Evolutionary conservation across 2,888 invertebrate species (phyloP).

Genomic region (Amphipyra berbera): DNA sequence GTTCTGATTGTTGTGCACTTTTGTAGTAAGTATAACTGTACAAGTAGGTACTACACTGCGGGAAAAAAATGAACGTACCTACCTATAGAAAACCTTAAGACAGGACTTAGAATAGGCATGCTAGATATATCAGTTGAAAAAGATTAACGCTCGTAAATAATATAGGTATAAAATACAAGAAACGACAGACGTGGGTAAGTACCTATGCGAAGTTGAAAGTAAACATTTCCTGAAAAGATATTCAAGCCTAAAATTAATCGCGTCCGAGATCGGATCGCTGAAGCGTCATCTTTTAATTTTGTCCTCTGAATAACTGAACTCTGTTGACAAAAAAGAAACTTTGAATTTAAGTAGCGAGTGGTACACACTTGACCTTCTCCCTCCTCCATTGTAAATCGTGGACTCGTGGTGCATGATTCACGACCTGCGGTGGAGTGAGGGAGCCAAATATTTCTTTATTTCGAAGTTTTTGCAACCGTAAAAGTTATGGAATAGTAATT

Average conservation of each 20-base stretch:
- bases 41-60: too few species aligned
- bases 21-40: too few species aligned
- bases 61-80: too few species aligned
- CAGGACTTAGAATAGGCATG: too few species aligned
- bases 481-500: not conserved
- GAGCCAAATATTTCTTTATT: slow-evolving; percentile 29
- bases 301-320: slow-evolving; percentile 50
- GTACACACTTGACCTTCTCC: slow-evolving; percentile 47
- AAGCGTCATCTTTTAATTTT: slow-evolving; percentile 62
- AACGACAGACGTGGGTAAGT: too few species aligned
- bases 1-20: too few species aligned
- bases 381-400: slow-evolving; percentile 9
- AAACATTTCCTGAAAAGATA: not conserved
- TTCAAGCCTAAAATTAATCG: slow-evolving; percentile 19
- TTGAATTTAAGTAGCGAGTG: slow-evolving; percentile 38
- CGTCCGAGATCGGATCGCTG: slow-evolving; percentile 21
- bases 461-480: not conserved
- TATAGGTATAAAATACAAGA: too few species aligned
- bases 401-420: slow-evolving; percentile 54
- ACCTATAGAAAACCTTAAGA: too few species aligned
- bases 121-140: too few species aligned
- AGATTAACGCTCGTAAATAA: too few species aligned
- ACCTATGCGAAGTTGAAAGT: too few species aligned
- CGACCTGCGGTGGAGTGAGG: slow-evolving; percentile 49
- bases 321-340: slow-evolving; percentile 46